Evolutionary conservation across 92 coral and sea anemone genomes (phyloP).

Genomic region (Heliopora coerulea): DNA sequence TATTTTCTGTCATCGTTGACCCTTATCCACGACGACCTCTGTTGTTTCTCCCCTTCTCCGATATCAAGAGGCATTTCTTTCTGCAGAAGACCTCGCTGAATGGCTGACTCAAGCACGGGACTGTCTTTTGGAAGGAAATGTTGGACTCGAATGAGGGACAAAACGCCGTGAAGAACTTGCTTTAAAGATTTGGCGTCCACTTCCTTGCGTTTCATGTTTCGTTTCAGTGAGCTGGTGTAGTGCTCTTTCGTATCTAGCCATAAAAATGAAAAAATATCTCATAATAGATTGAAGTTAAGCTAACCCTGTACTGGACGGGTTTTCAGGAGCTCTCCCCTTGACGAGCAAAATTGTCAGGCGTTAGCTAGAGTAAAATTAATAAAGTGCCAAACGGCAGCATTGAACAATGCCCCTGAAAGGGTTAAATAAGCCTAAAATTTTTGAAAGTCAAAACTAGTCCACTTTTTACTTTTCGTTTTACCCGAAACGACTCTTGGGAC

Average conservation of each 20-base stretch:
- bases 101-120: constrained; percentile 69
- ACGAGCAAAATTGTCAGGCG: no score
- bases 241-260: constrained; percentile 42
- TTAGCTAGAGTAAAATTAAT: no score
- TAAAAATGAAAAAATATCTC: neutral
- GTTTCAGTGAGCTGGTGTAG: constrained; percentile 55
- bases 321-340: no score
- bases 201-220: constrained; percentile 71
- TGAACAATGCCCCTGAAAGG: no score
- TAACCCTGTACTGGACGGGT: no score
- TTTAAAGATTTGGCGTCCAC: constrained; percentile 71
- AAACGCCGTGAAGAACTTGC: constrained; percentile 71
- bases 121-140: constrained; percentile 84
- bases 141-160: constrained; percentile 77
- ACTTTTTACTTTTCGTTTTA: no score
- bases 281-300: no score
- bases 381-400: no score
- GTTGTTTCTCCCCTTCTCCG: constrained; percentile 88
- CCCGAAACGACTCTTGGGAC: no score
- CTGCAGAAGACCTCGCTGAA: constrained; percentile 76
- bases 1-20: constrained; percentile 77
- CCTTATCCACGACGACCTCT: constrained; percentile 89
- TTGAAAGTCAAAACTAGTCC: no score
- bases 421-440: no score
- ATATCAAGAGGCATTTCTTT: constrained; percentile 93